Conservation (phyloP, 2,113 vertebrate genomes). For the Cryptoleucopteryx plumbea region DNA sequence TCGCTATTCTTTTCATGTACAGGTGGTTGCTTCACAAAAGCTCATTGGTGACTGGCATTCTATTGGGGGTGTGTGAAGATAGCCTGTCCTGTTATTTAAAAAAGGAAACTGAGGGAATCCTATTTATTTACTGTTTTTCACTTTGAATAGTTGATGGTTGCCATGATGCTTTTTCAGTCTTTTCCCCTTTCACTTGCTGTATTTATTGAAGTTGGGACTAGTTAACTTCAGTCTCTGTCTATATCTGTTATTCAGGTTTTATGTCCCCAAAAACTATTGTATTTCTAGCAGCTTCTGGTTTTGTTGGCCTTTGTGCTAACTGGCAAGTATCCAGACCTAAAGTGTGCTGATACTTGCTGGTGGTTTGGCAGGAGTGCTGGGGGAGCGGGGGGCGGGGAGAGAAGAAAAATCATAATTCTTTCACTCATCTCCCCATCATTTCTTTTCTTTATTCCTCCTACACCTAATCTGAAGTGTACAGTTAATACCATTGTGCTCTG, state of each 20-base stretch:
- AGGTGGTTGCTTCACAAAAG: background rate
- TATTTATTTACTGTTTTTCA: background rate
- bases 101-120: background rate
- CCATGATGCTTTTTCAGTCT: background rate
- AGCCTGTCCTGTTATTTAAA: background rate
- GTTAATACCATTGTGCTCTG: background rate
- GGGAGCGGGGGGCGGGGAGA: background rate
- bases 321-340: background rate
- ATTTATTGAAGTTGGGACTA: background rate
- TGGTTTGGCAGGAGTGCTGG: background rate
- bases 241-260: background rate
- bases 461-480: background rate
- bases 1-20: rapidly evolving
- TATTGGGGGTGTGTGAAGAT: background rate
- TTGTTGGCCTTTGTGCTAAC: background rate
- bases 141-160: background rate
- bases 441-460: background rate
- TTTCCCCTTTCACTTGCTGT: background rate
- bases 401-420: background rate
- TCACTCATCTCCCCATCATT: background rate
- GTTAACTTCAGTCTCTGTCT: background rate
- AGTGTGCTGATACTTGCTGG: background rate
- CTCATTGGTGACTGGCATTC: background rate
- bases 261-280: background rate
- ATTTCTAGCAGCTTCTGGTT: background rate